A percentile compares a stretch with the other conserved stretches of the same genome.
Evolutionary conservation across 2,113 vertebrate species (phyloP).

Genomic region (Sinocyclocheilus maitianheensis): DNA sequence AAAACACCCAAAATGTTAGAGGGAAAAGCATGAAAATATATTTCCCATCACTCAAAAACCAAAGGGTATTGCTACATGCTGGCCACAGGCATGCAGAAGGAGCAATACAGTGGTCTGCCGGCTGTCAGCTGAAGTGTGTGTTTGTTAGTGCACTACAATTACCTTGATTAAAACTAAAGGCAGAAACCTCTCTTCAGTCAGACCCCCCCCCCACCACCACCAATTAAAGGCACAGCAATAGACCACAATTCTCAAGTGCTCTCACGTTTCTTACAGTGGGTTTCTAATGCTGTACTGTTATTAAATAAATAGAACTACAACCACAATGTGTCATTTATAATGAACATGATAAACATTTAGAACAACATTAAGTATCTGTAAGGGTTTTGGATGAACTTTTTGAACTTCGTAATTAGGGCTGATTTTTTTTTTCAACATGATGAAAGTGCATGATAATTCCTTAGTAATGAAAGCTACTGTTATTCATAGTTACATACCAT

Average conservation of each 20-base stretch:
- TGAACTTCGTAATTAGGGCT: background rate
- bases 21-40: constrained; percentile 25
- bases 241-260: constrained; percentile 43
- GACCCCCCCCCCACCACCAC: background rate
- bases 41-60: constrained; percentile 13
- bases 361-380: background rate
- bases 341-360: background rate
- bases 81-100: constrained; percentile 52
- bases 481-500: constrained; percentile 32
- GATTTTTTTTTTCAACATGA: background rate
- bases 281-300: background rate
- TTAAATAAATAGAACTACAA: background rate
- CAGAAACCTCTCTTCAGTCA: constrained; percentile 39
- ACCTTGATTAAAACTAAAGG: constrained; percentile 40
- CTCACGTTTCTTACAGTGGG: background rate
- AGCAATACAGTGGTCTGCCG: constrained; percentile 59
- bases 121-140: constrained; percentile 30
- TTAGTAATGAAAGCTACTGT: constrained; percentile 38
- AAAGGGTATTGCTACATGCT: constrained; percentile 50
- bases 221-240: constrained; percentile 70
- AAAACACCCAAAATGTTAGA: background rate
- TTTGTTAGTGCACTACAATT: constrained; percentile 35
- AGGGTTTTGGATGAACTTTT: background rate
- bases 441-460: constrained; percentile 40
- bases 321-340: background rate